Base-by-base conservation (phyloP, 2,113 vertebrate species). In the Nymphicus hollandicus region DNA sequence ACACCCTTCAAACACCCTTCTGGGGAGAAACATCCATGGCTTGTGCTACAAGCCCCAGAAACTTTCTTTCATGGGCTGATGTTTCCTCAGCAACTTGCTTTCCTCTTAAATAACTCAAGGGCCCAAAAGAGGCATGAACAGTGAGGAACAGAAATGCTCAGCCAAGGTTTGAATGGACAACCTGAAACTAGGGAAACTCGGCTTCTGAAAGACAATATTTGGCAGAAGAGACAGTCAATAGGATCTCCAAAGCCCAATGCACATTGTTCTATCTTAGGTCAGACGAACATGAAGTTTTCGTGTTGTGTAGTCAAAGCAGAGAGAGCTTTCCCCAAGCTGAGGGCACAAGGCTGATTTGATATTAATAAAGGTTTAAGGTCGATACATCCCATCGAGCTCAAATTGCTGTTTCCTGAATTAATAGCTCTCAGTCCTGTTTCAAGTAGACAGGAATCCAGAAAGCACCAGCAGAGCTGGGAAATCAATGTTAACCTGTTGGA, bases 41-140 rank as follows among this genome's bases (percentile, higher is more conserved):
- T 93, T 28, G 52, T 69, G 80, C 68, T 91, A 66, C 89, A 95
- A 90, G 81, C 76, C 74, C 52, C 72, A 91, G 56, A 91, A 96
- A 88, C 33, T 60, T 89, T 52, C 70, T 69, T 85, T 83, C 37
- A 11, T 35, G 25, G 58, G 41, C 43, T 91, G 55, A 35, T 90
- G 63, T 71, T 89, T 35, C 89, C 68, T 49, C 49, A 68, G 46
- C 52, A 10, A 53, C 70, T 94, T 11, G 14, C 37, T 73, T 33
- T 58, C 64, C 56, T 74, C 19, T 73, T 92, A 55, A 86, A 86
- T 86, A 93, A 93, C 66, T 60, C 69, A 94, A 50, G 20, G 25
- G 2, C 44, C 56, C 43, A 49, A 53, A 91, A 87, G 84, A 79
- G 46, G 27, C 74, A 94, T 4, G 14, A 70, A 68, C 41, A 64